Base-by-base conservation (phyloP, 2,888 invertebrate genomes). In the Ectemnius lituratus region DNA sequence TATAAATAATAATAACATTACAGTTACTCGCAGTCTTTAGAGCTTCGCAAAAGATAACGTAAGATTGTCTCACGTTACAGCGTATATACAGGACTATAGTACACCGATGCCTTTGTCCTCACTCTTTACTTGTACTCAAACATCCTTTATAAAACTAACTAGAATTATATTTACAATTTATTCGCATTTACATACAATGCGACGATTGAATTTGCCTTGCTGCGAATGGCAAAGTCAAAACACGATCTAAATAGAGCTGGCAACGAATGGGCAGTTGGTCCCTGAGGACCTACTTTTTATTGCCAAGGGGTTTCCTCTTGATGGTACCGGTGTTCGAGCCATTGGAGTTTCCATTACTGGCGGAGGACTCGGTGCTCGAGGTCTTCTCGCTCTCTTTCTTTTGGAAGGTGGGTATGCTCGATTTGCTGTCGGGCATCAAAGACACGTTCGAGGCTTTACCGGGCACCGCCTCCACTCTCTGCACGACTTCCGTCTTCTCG, bases 321-420 rank as follows among this genome's bases (percentile, higher is more conserved):
- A 88, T 85, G 28, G 88, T 88, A 14, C 86, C 86, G 4, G 87
- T 88, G 62, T 84, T 85, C 62, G 83, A 84, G 72, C 52, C 76
- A 60, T 73, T 79, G 52, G 84, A 85, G 75, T 80, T 84, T 27
- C 78, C 79, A 37, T 82, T 78, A 66, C 80, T 83, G 49, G 78
- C 69, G 13, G 86, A 84, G 47, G 85, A 82, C n/a, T 83, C 80
- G 2, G 73, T 74, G 45, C 77, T 81, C 4, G 83, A 67, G 4
- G 81, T 78, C 73, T 78, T 80, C 62, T 82, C 82, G 23, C 47
- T 56, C 62, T 71, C 81, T 27, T 80, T 86, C 63, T 79, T 86
- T 62, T 70, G 67, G 27, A 80, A 69, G 58, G 78, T 81, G 59
- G 88, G 83, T 76, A 84, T 84, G 73, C 78, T 81, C 62, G 85